phyloP scores from a whole-genome alignment of 2,113 vertebrate species.

The Muscicapa adusta region DNA sequence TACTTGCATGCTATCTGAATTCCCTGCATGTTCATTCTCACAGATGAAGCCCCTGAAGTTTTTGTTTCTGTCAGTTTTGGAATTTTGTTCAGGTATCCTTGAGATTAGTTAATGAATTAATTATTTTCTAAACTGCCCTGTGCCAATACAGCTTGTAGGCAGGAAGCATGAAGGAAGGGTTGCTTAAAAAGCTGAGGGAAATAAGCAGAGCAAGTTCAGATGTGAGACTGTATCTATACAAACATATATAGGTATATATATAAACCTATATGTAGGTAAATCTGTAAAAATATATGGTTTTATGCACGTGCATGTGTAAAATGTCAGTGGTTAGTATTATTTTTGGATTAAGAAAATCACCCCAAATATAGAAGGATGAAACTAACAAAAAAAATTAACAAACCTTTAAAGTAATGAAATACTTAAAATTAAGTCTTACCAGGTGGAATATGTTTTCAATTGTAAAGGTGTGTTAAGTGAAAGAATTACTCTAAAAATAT shows the following conservation, averaged over 20 bases:
- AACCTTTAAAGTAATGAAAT: neutral
- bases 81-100: constrained; percentile 50
- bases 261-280: neutral
- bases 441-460: neutral
- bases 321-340: neutral
- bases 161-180: neutral
- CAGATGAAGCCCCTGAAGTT: constrained; percentile 17
- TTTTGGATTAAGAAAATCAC: neutral
- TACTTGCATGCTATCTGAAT: constrained; percentile 19
- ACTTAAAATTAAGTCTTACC: neutral
- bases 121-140: constrained; percentile 48
- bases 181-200: neutral
- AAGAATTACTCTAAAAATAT: neutral
- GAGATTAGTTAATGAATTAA: constrained; percentile 58
- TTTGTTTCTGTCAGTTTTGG: constrained; percentile 8
- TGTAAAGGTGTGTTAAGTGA: neutral
- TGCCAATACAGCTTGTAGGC: constrained; percentile 3
- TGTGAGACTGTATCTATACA: neutral
- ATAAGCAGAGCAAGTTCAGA: neutral
- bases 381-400: neutral
- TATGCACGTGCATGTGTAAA: neutral
- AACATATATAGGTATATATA: neutral
- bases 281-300: neutral
- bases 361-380: neutral
- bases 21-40: constrained; percentile 14